Percentiles rank a stretch among this genome's conserved stretches.
Evolutionary conservation across 92 coral and sea anemone species (phyloP).

Genomic region (Palythoa grandis): DNA sequence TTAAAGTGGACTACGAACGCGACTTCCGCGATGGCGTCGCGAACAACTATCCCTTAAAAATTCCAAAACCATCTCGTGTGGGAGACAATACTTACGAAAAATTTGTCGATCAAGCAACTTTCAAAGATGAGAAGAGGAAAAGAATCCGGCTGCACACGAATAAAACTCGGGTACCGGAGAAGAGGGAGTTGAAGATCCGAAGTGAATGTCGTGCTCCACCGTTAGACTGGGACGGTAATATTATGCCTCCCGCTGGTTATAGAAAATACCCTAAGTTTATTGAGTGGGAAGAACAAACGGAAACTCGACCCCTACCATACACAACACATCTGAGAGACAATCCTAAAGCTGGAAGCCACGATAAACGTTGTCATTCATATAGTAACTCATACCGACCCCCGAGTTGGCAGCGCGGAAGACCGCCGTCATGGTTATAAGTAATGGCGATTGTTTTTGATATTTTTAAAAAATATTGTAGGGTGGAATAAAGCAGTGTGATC

Average conservation of each 20-base stretch:
- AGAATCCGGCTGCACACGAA: conserved; percentile 57
- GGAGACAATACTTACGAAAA: conserved; percentile 74
- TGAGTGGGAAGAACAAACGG: conserved; percentile 16
- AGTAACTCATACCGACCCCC: neutral
- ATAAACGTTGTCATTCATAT: neutral
- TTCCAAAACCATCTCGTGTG: conserved; percentile 80
- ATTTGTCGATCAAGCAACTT: conserved; percentile 65
- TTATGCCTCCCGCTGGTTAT: conserved; percentile 69
- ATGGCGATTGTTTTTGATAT: neutral
- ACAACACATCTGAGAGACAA: neutral
- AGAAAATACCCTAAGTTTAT: conserved; percentile 52
- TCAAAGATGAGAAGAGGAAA: conserved; percentile 59
- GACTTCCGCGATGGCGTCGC: conserved; percentile 61
- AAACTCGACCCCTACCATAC: conserved; percentile 42
- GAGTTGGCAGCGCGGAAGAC: neutral
- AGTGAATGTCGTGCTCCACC: conserved; percentile 91
- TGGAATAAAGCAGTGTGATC: neutral
- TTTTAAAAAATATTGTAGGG: neutral
- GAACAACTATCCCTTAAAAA: conserved; percentile 65
- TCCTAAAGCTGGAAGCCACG: neutral
- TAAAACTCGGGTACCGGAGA: conserved; percentile 52
- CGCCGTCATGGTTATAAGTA: neutral
- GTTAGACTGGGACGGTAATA: conserved; percentile 75
- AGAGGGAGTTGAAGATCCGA: conserved; percentile 51
- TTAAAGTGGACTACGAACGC: conserved; percentile 25